These are phyloP conservation scores for Potorous gilbertii DNA, from an alignment of 2,797 vertebrate genomes.

Conservation along the genomic window DNA sequence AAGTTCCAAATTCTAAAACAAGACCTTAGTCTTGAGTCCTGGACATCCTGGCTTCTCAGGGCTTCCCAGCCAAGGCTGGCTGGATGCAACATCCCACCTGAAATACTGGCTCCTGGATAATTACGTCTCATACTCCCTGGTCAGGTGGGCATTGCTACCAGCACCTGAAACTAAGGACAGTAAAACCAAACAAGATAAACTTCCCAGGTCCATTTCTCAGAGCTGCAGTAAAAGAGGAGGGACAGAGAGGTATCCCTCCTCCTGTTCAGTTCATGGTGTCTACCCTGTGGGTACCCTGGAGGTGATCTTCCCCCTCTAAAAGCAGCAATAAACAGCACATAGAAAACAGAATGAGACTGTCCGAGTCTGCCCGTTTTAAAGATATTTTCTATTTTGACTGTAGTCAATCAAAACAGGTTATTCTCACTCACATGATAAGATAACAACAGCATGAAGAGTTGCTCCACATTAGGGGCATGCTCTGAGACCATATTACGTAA, in stretches of 20 bases:
- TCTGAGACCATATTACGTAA: no score
- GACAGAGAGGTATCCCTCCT: background rate
- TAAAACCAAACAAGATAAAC: background rate
- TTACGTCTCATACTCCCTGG: background rate
- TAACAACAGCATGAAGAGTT: no score
- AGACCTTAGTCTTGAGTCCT: background rate
- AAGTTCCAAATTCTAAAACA: background rate
- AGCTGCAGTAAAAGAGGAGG: background rate
- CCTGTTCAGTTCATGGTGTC: background rate
- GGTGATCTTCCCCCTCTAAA: background rate
- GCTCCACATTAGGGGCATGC: no score
- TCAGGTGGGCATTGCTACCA: background rate
- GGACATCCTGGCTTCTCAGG: no score
- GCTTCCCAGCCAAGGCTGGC: background rate
- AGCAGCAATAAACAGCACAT: background rate
- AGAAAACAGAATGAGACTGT: background rate
- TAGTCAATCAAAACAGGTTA: background rate
- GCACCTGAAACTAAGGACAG: background rate
- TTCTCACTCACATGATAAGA: no score
- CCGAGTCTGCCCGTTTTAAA: background rate
- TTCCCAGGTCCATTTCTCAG: background rate
- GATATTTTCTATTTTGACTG: no score
- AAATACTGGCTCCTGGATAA: background rate
- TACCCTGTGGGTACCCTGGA: background rate
- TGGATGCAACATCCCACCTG: no score